Conservation (phyloP, 2,797 vertebrate genomes). For the Alosa sapidissima region DNA sequence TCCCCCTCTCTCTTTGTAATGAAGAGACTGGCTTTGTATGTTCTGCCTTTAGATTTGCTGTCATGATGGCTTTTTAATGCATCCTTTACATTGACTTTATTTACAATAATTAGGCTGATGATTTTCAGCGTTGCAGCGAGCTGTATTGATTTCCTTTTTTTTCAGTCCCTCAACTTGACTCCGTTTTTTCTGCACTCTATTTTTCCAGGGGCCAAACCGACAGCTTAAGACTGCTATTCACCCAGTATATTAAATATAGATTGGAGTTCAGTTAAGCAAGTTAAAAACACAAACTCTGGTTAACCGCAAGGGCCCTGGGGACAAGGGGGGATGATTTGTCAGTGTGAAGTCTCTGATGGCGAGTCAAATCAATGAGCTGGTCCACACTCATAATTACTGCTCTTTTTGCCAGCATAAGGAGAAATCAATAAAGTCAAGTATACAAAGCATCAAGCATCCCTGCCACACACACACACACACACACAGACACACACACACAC, state of each 20-base stretch:
- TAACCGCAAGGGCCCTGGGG: constrained; percentile 74
- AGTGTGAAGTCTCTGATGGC: constrained; percentile 76
- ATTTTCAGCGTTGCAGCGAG: not conserved
- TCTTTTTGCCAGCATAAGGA: constrained; percentile 81
- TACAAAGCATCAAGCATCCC: constrained; percentile 64
- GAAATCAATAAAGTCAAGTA: constrained; percentile 92
- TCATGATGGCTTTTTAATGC: constrained; percentile 61
- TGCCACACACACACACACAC: constrained; percentile 4
- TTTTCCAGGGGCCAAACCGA: not conserved
- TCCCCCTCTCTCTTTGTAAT: constrained; percentile 60
- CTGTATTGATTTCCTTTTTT: not conserved
- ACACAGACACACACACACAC: constrained; percentile 5
- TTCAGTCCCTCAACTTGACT: not conserved
- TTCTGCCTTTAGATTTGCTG: constrained; percentile 70
- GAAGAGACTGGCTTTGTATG: constrained; percentile 70
- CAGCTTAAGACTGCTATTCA: constrained; percentile 1
- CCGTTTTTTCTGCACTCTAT: not conserved
- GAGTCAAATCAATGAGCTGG: constrained; percentile 82
- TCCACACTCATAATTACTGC: constrained; percentile 86
- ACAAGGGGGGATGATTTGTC: constrained; percentile 79
- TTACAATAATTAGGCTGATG: constrained; percentile 28
- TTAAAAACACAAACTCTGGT: constrained; percentile 77
- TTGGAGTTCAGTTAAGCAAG: constrained; percentile 56
- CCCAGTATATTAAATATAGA: constrained; percentile 32
- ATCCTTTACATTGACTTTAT: constrained; percentile 36